Base-by-base conservation (phyloP, 2,888 invertebrate species). In the Phragmatobia fuliginosa region DNA sequence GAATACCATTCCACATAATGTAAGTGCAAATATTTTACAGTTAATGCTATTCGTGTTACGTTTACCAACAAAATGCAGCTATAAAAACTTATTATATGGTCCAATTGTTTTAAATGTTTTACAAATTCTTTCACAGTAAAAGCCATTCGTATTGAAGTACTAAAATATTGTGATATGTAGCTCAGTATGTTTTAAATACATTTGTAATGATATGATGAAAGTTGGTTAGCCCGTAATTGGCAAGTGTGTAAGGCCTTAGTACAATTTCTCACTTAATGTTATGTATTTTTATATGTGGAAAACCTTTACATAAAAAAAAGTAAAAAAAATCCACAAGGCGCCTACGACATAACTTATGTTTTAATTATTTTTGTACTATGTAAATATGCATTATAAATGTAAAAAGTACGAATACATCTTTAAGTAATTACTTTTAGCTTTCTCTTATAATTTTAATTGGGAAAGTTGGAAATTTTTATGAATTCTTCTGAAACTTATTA, bases 1-100 rank as follows among this genome's bases (percentile, higher is more conserved):
- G 87, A 93, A 90, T 87, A 90, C 92, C 81, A 88, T 92, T 86
- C 90, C 92, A 87, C 94, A 94, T 85, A 94, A 93, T 86, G 95
- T 95, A 85, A 94, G 94, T 91, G 71, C 70, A 71, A 73, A 69
- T 28, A 66, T 67, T 70, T 76, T 60, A 59, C 77, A 76, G 69
- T 75, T 75, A 74, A 74, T 70, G 67, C 74, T 73, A 73, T 73
- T 76, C 76, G 78, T 71, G 65, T 71, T 70, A 68, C 74, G 75
- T 72, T 75, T 75, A 61, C 75, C 78, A 71, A 62, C 61, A 60
- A 56, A 77, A 81, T 75, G 49, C 56, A 76, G 67, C 71, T 74
- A 76, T 72, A 78, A 68, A 59, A 64, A 76, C 68, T 71, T 38
- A 67, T 59, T 66, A 68, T 68, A 56, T 56, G 31, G 66, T 62